Base-by-base conservation (phyloP, 2,113 vertebrate genomes). In the Pitta sordida region DNA sequence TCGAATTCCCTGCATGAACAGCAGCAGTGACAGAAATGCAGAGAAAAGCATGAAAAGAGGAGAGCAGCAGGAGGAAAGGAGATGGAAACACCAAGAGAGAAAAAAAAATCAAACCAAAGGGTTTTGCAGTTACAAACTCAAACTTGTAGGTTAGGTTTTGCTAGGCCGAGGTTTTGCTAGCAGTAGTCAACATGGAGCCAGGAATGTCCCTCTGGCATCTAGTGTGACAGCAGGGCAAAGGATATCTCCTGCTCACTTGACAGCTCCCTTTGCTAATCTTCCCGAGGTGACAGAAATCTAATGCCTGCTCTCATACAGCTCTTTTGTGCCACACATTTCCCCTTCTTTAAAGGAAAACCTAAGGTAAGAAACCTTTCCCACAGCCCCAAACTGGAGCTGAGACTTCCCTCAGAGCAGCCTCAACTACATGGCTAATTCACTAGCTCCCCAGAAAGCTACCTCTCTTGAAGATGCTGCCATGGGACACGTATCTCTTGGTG, bases 251-350 rank as follows among this genome's bases (percentile, higher is more conserved):
- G 49, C 78, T 96, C 83, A 82, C 81, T 92, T 94, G 96, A 95
- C 95, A 95, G 94, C 75, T 95, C 70, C 84, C 87, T 69, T 92
- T 94, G 81, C 94, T 96, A 94, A 96, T 94, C 94, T 78, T 86
- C 68, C 77, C 16, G 34, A 93, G 83, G 89, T 74, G 89, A 95
- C 89, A 92, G 84, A 96, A 92, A 94, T 79, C 74, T 91, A 94
- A 94, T 60, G 77, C 43, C 48, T 30, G 62, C 60, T 82, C 78
- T 88, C 89, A 83, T 56, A 82, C 30, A 55, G 91, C 15, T 91
- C 87, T 90, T 94, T 83, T 91, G 70, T 76, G 81, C 59, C 75
- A 74, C 48, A 73, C 21, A 78, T 73, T 85, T 80, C 59, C 46
- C 67, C 55, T 34, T 70, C 51, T 92, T 93, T 58, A 87, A 62